Evolutionary conservation across 2,888 invertebrate genomes (phyloP), one percentile per base, ranked within the genome.

Genomic region (Sturmia bella): DNA sequence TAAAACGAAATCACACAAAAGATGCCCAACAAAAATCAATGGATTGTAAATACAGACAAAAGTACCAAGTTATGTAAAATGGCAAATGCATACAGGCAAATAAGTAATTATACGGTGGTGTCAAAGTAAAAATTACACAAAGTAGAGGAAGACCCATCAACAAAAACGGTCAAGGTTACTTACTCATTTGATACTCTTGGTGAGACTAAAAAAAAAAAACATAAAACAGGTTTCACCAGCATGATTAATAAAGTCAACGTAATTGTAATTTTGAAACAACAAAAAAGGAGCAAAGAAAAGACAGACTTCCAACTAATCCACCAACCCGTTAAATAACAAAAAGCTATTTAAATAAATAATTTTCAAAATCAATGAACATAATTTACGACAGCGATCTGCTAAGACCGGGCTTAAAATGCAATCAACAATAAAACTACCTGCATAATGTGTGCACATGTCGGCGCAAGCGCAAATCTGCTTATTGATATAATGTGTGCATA

Each of bases 101-200:
- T 48, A 13, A 50, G 24, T 15, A 72, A 19, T 21, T 9, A 48
- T 27, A 4, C 2, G 12, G 1, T 50, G 50, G 45, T 63, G 43
- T 45, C 2, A 54, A 63, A 74, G 45, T 9, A 37, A 45, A 56
- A 54, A 15, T 45, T 54, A 24, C 1, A 21, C 19, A 15, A 52
- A 43, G n/a, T 21, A 7, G 32, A 7, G 32, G 1, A 37, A 54
- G 19, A 54, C 21, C 45, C 19, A 24, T 48, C 11, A 50, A 27
- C 2, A 48, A 48, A 54, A 48, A 24, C 27, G 56, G 37, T 66
- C 74, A 74, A 74, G 74, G 74, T 74, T 74, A 11, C 9, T 17
- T 0, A 48, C 9, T 17, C 1, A 48, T 39, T 56, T 24, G 54
- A 32, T 43, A 37, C 13, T 27, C 43, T 7, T 11, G 32, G 54